A percentile compares a stretch with the other conserved stretches of the same genome.
Evolutionary conservation across 2,797 vertebrate genomes (phyloP).

Genomic region (Syngnathus rostellatus): DNA sequence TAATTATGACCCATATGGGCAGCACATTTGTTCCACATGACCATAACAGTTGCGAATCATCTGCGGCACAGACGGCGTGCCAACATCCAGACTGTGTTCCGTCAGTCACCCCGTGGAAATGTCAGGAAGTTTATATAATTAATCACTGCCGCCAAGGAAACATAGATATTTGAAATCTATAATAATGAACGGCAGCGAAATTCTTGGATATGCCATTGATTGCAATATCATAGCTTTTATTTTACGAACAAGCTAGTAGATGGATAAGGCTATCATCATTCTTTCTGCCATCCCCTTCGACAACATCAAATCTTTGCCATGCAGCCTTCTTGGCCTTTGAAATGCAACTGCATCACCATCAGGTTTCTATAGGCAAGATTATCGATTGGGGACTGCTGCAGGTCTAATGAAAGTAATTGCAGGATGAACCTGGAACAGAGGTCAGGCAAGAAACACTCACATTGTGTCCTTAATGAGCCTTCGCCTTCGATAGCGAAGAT

Average conservation of each 20-base stretch:
- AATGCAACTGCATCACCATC: not conserved
- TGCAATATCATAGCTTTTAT: too few relatives aligned
- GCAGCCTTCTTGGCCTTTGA: not conserved
- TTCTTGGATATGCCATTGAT: too few relatives aligned
- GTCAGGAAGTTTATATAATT: too few relatives aligned
- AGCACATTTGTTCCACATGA: slow-evolving; percentile 6
- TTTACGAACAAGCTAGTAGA: too few relatives aligned
- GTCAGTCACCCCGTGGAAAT: not conserved
- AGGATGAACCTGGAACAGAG: not conserved
- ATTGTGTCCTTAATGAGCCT: slow-evolving; percentile 12
- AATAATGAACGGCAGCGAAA: too few relatives aligned
- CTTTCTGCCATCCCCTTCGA: not conserved
- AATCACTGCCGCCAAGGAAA: too few relatives aligned
- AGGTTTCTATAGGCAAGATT: not conserved
- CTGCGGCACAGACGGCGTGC: not conserved
- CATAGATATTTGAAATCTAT: too few relatives aligned
- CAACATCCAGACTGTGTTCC: slow-evolving; percentile 1
- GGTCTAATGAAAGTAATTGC: not conserved
- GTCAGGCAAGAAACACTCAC: not conserved
- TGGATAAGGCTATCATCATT: not conserved
- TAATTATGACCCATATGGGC: not conserved
- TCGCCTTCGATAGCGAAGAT: not conserved
- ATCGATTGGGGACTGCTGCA: not conserved
- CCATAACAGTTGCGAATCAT: slow-evolving; percentile 2
- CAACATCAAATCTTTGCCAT: not conserved